These are phyloP conservation scores for Trissolcus brochymenae DNA, from an alignment of 2,888 invertebrate species.

Conservation along the genomic window DNA sequence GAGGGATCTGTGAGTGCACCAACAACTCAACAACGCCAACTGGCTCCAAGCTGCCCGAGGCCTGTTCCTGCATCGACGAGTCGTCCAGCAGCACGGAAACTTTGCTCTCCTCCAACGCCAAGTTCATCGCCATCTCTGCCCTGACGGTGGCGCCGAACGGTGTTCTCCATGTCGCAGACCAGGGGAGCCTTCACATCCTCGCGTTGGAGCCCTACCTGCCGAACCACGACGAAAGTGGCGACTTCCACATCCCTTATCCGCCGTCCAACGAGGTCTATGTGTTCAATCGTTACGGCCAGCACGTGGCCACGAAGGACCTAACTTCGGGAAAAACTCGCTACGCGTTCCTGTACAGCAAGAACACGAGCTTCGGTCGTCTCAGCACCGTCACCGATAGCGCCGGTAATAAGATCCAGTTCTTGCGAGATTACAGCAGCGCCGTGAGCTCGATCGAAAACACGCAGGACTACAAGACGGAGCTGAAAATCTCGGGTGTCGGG, in stretches of 20 bases:
- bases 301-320: slow-evolving; percentile 94
- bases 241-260: slow-evolving; percentile 95
- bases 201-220: slow-evolving; percentile 92
- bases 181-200: slow-evolving; percentile 90
- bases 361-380: slow-evolving; percentile 95
- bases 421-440: slow-evolving; percentile 93
- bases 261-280: slow-evolving; percentile 95
- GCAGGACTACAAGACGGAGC: slow-evolving; percentile 93
- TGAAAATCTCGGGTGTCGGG: slow-evolving; percentile 95
- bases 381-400: slow-evolving; percentile 96
- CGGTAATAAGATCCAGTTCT: slow-evolving; percentile 93
- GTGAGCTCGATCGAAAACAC: slow-evolving; percentile 96
- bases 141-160: slow-evolving; percentile 96
- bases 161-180: slow-evolving; percentile 96
- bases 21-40: slow-evolving; percentile 68
- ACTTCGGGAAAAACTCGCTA: slow-evolving; percentile 96
- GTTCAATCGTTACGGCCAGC: slow-evolving; percentile 96
- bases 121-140: slow-evolving; percentile 91
- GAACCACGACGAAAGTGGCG: slow-evolving; percentile 90
- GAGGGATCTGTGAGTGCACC: slow-evolving; percentile 67
- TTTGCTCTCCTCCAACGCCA: slow-evolving; percentile 91
- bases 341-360: slow-evolving; percentile 97
- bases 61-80: slow-evolving; percentile 80
- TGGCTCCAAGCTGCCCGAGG: slow-evolving; percentile 74
- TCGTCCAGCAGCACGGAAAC: slow-evolving; percentile 87